Conservation (phyloP, 2,797 vertebrate species). For the Poecile montanus region DNA sequence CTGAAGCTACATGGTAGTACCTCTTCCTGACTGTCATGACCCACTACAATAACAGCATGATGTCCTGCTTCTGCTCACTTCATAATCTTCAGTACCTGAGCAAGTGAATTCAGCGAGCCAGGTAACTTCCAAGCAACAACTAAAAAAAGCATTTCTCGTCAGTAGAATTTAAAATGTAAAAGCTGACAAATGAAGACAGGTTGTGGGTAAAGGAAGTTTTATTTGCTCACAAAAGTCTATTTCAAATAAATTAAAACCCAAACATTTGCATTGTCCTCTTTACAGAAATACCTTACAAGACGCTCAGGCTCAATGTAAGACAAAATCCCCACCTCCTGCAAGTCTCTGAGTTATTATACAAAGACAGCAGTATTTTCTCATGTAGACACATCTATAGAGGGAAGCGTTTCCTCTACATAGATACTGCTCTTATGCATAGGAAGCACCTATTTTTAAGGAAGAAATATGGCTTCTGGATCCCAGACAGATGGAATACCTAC, state of each 20-base stretch:
- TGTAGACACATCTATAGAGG: neutral
- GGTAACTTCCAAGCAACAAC: neutral
- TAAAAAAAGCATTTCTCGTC: neutral
- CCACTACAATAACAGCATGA: neutral
- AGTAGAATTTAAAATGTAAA: neutral
- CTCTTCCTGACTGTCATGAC: neutral
- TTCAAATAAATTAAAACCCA: neutral
- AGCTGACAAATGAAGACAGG: neutral
- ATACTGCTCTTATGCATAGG: neutral
- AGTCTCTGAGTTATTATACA: neutral
- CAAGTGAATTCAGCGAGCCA: neutral
- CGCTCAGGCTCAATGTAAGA: neutral
- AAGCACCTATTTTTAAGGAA: neutral
- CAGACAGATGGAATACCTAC: neutral
- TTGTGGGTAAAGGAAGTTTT: neutral
- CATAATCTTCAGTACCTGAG: neutral
- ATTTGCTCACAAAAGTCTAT: neutral
- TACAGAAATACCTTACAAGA: neutral
- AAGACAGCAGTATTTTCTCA: neutral
- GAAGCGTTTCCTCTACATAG: neutral
- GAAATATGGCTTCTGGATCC: neutral
- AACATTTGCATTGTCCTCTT: neutral
- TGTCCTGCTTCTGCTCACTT: neutral
- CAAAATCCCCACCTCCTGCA: neutral
- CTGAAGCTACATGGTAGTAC: neutral